Evolutionary conservation across 2,113 vertebrate species (phyloP).

Genomic region (Fregata magnificens): DNA sequence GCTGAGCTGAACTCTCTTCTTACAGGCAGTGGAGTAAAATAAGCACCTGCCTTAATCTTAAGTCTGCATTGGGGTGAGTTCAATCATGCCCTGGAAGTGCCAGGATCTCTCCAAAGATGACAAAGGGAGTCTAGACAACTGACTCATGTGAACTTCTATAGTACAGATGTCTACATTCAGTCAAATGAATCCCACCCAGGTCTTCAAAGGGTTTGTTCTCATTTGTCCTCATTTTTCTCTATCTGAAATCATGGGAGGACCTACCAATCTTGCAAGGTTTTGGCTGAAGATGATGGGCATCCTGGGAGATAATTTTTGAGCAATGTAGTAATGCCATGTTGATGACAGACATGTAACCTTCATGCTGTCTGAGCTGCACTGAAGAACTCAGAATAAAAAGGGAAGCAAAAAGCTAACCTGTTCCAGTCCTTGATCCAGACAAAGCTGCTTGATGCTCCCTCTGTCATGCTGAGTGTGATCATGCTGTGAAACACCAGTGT

Average conservation of each 20-base stretch:
- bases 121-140: background rate
- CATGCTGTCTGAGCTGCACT: background rate
- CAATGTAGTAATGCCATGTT: too few relatives aligned
- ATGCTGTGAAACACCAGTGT: background rate
- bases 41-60: background rate
- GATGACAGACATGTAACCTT: too few relatives aligned
- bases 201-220: background rate
- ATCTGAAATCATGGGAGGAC: background rate
- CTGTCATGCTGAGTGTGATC: background rate
- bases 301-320: background rate
- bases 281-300: background rate
- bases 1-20: background rate
- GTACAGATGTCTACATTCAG: background rate
- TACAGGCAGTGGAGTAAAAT: background rate
- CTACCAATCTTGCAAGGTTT: background rate
- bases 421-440: background rate
- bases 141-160: fast-evolving
- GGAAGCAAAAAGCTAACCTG: background rate
- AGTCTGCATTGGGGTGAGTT: background rate
- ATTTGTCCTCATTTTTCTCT: background rate
- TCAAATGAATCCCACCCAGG: too few relatives aligned
- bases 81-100: background rate
- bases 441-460: background rate
- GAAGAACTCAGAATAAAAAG: background rate
- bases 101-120: background rate